Conservation (phyloP, 92 coral and sea anemone genomes). For the Bergia puertoricense region DNA sequence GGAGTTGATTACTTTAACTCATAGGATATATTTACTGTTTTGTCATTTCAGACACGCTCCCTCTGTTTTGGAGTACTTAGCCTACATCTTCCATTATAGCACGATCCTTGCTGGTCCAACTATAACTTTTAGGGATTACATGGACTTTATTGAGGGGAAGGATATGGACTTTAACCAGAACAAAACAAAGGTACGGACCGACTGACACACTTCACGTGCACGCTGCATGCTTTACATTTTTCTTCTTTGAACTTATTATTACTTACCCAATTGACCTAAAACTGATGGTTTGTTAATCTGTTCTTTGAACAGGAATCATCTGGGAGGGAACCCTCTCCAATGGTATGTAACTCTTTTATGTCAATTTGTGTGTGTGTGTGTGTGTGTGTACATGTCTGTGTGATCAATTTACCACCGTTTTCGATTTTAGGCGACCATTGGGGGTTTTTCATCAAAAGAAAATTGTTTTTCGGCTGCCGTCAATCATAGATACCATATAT, state of each 20-base stretch:
- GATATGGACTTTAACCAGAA: slow-evolving; percentile 31
- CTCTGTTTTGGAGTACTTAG: slow-evolving; percentile 42
- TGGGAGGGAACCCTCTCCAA: slow-evolving; percentile 25
- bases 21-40: neutral
- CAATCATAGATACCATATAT: no score
- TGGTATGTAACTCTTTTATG: neutral
- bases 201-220: neutral
- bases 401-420: no score
- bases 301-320: slow-evolving; percentile 6
- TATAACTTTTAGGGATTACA: slow-evolving; percentile 41
- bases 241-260: neutral
- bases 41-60: slow-evolving; percentile 48
- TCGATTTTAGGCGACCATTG: no score
- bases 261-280: neutral
- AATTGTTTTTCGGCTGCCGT: no score
- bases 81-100: slow-evolving; percentile 53
- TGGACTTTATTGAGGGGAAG: slow-evolving; percentile 51
- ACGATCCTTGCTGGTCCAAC: slow-evolving; percentile 54
- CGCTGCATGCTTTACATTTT: no score
- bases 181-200: slow-evolving; percentile 11
- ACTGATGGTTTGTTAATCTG: neutral
- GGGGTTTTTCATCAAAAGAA: no score
- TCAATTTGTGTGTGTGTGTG: no score
- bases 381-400: no score
- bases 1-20: neutral